Percentiles rank a stretch among this genome's conserved stretches.
These are phyloP conservation scores for Proisotoma minuta DNA, from an alignment of 2,888 invertebrate genomes.

Conservation along the genomic window DNA sequence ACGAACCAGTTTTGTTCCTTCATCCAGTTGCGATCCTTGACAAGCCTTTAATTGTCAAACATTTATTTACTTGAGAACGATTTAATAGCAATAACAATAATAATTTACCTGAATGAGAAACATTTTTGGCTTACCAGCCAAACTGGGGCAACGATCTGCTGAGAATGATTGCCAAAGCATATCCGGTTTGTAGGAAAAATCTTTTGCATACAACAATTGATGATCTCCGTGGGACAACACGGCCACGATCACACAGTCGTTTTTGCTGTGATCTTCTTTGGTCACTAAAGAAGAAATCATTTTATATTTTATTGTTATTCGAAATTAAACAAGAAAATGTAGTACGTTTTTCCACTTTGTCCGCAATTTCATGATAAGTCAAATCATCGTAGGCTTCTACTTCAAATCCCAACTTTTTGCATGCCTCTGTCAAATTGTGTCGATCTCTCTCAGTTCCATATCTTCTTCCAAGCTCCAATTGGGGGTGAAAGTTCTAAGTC, in stretches of 20 bases:
- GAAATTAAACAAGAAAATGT: neutral
- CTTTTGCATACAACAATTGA: conserved; percentile 42
- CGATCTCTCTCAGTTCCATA: conserved; percentile 43
- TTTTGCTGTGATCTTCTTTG: conserved; percentile 66
- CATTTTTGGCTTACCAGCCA: conserved; percentile 46
- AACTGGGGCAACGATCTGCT: conserved; percentile 55
- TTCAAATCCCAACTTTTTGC: conserved; percentile 40
- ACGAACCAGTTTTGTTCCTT: conserved; percentile 64
- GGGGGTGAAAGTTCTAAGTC: conserved; percentile 38
- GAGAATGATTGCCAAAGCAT: conserved; percentile 71
- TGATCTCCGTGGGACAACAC: conserved; percentile 83
- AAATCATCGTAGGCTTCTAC: conserved; percentile 40
- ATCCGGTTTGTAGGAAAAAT: conserved; percentile 44
- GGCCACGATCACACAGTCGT: conserved; percentile 77
- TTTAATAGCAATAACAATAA: neutral
- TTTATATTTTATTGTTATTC: too few species aligned
- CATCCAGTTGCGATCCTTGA: conserved; percentile 83
- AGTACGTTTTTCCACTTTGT: conserved; percentile 40
- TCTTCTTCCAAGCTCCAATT: conserved; percentile 36
- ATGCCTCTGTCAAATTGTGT: conserved; percentile 27
- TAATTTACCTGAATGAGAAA: conserved; percentile 57
- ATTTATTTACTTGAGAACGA: neutral
- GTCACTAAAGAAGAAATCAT: neutral
- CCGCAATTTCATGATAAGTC: conserved; percentile 35
- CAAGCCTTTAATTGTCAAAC: conserved; percentile 64